phyloP scores from a whole-genome alignment of 1,140 invertebrate genomes.

The Calosoma granatense region DNA sequence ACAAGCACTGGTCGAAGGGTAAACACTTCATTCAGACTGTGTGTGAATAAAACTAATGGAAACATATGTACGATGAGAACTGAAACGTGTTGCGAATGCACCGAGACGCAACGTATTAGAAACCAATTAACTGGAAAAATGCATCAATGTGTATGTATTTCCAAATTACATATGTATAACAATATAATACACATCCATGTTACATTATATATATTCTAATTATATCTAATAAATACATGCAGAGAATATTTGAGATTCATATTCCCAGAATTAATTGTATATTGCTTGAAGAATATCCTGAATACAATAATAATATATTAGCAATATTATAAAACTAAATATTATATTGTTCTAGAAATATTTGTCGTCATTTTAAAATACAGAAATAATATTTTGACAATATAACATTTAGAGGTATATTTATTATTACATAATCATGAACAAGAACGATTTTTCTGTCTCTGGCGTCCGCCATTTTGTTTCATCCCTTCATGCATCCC shows the following conservation, averaged over 20 bases:
- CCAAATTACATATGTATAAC: not conserved
- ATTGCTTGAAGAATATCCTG: too few species aligned
- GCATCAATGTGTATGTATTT: too few species aligned
- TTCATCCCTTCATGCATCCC: not conserved
- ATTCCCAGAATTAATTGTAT: not conserved
- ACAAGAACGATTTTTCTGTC: too few species aligned
- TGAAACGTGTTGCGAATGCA: not conserved
- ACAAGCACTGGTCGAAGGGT: not conserved
- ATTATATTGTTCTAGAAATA: too few species aligned
- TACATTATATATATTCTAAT: not conserved
- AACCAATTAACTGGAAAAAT: not conserved
- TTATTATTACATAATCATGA: too few species aligned
- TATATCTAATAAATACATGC: not conserved
- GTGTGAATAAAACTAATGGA: conserved; percentile 5
- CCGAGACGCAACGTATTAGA: not conserved
- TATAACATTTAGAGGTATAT: too few species aligned
- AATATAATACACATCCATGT: not conserved
- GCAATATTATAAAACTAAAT: too few species aligned
- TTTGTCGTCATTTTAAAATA: too few species aligned
- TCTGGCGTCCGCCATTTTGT: not conserved
- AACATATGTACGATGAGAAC: conserved; percentile 2
- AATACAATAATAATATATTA: too few species aligned
- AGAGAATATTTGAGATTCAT: not conserved
- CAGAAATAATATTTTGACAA: too few species aligned
- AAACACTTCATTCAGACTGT: not conserved